Evolutionary conservation across 2,888 invertebrate species (phyloP), one percentile per base, ranked within the genome.

Genomic region (Melinopterus prodromus): DNA sequence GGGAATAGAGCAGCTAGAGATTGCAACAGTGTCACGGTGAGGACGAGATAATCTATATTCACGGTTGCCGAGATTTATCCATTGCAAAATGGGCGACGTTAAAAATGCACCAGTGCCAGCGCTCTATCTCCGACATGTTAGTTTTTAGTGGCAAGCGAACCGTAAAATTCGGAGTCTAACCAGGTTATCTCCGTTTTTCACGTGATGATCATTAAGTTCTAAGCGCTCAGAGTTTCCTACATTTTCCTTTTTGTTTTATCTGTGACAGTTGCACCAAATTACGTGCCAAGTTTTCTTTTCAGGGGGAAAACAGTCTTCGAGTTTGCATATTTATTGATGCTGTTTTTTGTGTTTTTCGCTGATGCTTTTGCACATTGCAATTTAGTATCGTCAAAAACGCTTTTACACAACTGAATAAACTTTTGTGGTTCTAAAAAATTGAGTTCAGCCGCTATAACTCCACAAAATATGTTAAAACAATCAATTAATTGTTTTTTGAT

Each of bases 31-130:
- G 35, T 74, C 35, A 35, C 35, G 36, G 6, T 35, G 36, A 74
- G 36, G 74, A 74, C 35, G 35, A 74, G 74, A 74, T 74, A 74
- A 74, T 74, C 74, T 74, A 74, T 74, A 74, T 74, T 74, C 74
- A 74, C 37, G 74, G 74, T 26, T 36, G 74, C 37, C 9, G 74
- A 74, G 74, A 74, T 74, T 74, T 74, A 53, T 12, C 53, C 53
- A 53, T 53, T 6, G 53, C 12, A 12, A 12, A 53, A 53, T 12
- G 53, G 53, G 26, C 12, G 1, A 53, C 53, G 53, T 53, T 53
- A 53, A 53, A 53, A 53, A 53, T 53, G 9, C 53, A 53, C 53
- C 53, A 53, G 53, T 1, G 12, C 53, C 1, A 26, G 26, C 53
- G 53, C 53, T 53, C 53, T 53, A 53, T 53, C 53, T 7, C 53